These are phyloP conservation scores for Euleptes europaea DNA, from an alignment of 2,113 vertebrate genomes.

Conservation along the genomic window DNA sequence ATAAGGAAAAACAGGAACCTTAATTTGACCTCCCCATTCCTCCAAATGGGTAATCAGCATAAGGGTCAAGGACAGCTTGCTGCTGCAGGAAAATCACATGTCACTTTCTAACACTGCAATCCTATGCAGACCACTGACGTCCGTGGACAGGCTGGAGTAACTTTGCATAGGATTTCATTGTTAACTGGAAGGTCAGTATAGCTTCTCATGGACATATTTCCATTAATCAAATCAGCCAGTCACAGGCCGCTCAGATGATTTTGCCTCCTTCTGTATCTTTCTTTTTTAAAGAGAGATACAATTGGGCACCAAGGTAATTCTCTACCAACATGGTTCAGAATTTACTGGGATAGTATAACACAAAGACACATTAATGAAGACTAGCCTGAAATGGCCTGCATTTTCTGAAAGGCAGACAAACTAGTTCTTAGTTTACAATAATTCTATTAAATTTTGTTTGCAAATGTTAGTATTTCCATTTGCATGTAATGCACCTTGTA, in stretches of 20 bases:
- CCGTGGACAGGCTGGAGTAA: too few species aligned
- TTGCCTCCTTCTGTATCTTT: background rate
- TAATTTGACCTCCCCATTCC: background rate
- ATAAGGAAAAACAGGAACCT: background rate
- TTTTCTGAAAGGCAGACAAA: background rate
- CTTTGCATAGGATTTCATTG: too few species aligned
- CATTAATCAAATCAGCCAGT: too few species aligned
- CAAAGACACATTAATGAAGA: background rate
- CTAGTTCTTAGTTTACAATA: background rate
- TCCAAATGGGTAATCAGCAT: background rate
- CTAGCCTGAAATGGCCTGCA: background rate
- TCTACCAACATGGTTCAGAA: background rate
- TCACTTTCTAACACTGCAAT: background rate
- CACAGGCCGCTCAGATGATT: too few species aligned
- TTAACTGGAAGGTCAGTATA: too few species aligned
- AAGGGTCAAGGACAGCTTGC: background rate
- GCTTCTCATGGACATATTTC: too few species aligned
- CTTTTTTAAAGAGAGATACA: background rate
- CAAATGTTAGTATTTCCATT: conserved; percentile 25
- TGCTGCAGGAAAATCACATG: background rate
- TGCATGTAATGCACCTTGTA: background rate
- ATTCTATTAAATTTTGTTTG: conserved; percentile 3
- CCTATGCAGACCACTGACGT: too few species aligned
- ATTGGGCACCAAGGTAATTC: background rate
- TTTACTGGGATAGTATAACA: background rate